These are phyloP conservation scores for Thrips palmi DNA, from an alignment of 1,140 invertebrate species.

Conservation along the genomic window DNA sequence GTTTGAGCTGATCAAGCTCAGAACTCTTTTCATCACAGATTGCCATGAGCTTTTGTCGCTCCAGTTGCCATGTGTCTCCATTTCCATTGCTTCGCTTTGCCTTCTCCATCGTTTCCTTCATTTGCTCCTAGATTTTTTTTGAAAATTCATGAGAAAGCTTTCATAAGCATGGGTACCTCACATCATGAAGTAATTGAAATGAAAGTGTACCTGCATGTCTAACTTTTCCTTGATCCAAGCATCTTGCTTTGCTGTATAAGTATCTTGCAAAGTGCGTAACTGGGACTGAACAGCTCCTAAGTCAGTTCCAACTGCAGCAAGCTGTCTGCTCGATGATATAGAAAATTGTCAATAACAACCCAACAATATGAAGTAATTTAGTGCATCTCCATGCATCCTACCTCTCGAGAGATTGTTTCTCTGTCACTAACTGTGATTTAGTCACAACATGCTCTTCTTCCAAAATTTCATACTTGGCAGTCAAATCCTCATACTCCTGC, in stretches of 20 bases:
- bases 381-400: constrained; percentile 15
- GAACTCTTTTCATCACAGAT: constrained; percentile 51
- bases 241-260: constrained; percentile 42
- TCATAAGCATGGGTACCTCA: constrained; percentile 1
- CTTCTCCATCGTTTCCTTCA: constrained; percentile 40
- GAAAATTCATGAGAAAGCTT: constrained; percentile 4
- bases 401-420: constrained; percentile 49
- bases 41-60: constrained; percentile 43
- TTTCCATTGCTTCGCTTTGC: constrained; percentile 25
- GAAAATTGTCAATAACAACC: background rate
- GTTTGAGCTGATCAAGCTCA: constrained; percentile 51
- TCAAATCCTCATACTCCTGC: constrained; percentile 60
- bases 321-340: too few species aligned
- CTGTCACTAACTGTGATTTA: constrained; percentile 54
- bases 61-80: constrained; percentile 31
- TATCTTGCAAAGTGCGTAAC: constrained; percentile 44
- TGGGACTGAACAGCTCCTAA: constrained; percentile 40
- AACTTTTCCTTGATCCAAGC: constrained; percentile 57
- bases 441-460: constrained; percentile 63
- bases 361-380: background rate
- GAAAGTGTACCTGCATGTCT: constrained; percentile 36
- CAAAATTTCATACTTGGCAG: constrained; percentile 60
- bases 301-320: too few species aligned
- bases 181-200: background rate
- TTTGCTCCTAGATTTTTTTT: constrained; percentile 32